Conservation (phyloP, 1,140 invertebrate species). For the Centruroides vittatus region DNA sequence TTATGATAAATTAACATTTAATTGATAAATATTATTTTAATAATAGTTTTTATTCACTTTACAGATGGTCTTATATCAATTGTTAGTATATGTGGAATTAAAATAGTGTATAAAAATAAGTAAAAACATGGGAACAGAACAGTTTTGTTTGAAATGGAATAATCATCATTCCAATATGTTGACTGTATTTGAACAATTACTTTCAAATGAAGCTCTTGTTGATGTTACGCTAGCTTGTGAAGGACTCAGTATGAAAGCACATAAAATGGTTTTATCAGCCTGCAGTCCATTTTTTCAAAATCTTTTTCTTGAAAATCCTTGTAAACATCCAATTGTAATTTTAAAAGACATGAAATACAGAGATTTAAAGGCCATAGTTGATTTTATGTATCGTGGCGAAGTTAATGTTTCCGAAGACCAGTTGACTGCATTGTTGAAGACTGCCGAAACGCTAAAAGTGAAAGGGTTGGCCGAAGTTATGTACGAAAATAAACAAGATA, state of each 20-base stretch:
- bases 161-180: conserved; percentile 82
- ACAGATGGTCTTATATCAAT: too few species aligned
- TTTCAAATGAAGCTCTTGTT: conserved; percentile 59
- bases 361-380: conserved; percentile 69
- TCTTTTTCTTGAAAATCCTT: conserved; percentile 57
- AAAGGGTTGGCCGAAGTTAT: conserved; percentile 60
- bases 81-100: too few species aligned
- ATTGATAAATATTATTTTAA: too few species aligned
- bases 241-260: conserved; percentile 52
- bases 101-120: too few species aligned
- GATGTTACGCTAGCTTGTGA: conserved; percentile 74
- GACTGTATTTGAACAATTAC: conserved; percentile 74
- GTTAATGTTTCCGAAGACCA: conserved; percentile 74
- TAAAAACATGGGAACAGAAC: conserved; percentile 62
- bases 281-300: conserved; percentile 74
- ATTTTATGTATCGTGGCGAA: conserved; percentile 84
- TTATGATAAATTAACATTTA: too few species aligned
- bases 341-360: conserved; percentile 63
- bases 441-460: conserved; percentile 66
- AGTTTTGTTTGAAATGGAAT: conserved; percentile 86
- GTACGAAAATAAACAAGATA: conserved; percentile 27
- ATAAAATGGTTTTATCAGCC: conserved; percentile 73
- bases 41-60: too few species aligned
- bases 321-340: conserved; percentile 65
- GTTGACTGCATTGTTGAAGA: conserved; percentile 55